phyloP scores from a whole-genome alignment of 2,113 vertebrate species.

The Hydrochoerus hydrochaeris region DNA sequence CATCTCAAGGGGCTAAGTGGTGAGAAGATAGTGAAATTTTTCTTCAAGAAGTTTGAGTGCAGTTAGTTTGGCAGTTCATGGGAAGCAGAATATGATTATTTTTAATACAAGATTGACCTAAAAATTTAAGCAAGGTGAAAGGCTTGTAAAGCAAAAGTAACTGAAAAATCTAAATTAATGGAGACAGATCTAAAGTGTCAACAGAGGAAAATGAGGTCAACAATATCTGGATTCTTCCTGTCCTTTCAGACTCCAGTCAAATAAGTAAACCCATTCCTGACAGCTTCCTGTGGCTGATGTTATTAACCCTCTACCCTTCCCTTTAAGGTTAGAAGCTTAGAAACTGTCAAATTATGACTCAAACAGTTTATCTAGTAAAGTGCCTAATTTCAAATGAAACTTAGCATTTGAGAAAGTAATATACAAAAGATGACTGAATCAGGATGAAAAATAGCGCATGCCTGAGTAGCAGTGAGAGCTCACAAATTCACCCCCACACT shows the following conservation, averaged over 20 bases:
- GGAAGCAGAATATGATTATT: conserved; percentile 50
- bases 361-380: conserved; percentile 68
- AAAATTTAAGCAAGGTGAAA: conserved; percentile 47
- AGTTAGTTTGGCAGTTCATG: conserved; percentile 52
- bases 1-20: background rate
- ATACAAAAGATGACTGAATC: conserved; percentile 66
- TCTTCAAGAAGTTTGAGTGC: conserved; percentile 58
- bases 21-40: conserved; percentile 45
- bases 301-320: background rate
- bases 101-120: conserved; percentile 47
- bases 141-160: conserved; percentile 1
- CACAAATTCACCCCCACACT: conserved; percentile 60
- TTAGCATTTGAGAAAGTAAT: conserved; percentile 67
- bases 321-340: conserved; percentile 60
- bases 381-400: conserved; percentile 69
- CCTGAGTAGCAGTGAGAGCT: conserved; percentile 41
- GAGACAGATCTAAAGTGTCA: conserved; percentile 14
- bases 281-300: conserved; percentile 55
- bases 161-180: conserved; percentile 49
- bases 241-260: background rate
- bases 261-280: conserved; percentile 49
- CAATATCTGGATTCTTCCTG: conserved; percentile 39
- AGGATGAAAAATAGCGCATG: conserved; percentile 46
- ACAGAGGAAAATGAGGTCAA: conserved; percentile 38
- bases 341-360: conserved; percentile 63